Conservation (phyloP, 2,888 invertebrate genomes). For the Drosophila niveifrons region DNA sequence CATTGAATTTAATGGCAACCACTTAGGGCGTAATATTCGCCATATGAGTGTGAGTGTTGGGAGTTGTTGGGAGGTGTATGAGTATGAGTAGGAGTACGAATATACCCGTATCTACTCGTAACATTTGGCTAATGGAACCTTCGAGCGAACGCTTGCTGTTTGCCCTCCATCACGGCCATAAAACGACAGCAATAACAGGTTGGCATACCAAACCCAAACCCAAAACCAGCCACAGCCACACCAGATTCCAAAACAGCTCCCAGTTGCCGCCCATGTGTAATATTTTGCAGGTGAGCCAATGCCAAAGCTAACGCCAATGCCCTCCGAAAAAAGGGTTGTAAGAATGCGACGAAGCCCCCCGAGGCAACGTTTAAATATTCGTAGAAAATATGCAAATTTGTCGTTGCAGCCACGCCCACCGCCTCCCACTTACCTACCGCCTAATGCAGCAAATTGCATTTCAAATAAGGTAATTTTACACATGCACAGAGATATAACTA, state of each 20-base stretch:
- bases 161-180: conserved; percentile 40
- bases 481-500: conserved; percentile 42
- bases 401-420: conserved; percentile 14
- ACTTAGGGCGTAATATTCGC: conserved; percentile 51
- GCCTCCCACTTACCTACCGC: not conserved
- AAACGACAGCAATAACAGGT: conserved; percentile 50
- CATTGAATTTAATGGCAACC: conserved; percentile 60
- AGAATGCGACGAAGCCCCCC: conserved; percentile 35
- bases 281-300: conserved; percentile 38
- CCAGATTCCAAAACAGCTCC: conserved; percentile 1
- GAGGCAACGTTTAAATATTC: conserved; percentile 42
- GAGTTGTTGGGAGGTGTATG: not conserved
- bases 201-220: not conserved
- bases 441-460: conserved; percentile 75
- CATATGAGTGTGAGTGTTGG: not conserved
- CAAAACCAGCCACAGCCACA: conserved; percentile 8
- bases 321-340: conserved; percentile 28
- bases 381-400: conserved; percentile 67
- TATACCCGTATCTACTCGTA: conserved; percentile 34
- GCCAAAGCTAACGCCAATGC: not conserved
- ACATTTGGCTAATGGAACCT: conserved; percentile 56
- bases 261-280: conserved; percentile 19
- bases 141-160: conserved; percentile 17
- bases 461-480: conserved; percentile 75
- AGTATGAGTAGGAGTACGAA: conserved; percentile 1